Evolutionary conservation across 2,797 vertebrate genomes (phyloP).

Genomic region (Ctenopoma kingsleyae): DNA sequence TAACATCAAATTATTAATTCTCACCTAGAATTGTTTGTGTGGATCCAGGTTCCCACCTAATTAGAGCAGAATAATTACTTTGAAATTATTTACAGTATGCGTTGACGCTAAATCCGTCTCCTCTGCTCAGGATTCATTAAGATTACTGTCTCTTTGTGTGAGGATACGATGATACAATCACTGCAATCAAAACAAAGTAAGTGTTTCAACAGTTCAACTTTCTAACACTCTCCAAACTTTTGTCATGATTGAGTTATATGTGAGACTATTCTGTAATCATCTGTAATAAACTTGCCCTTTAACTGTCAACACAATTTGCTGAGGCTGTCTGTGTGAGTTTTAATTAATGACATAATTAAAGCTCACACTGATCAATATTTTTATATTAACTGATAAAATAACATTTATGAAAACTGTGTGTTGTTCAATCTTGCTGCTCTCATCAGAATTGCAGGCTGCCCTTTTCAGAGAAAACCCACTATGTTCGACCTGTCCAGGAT

Average conservation of each 20-base stretch:
- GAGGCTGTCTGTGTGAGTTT: too few relatives aligned
- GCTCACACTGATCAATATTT: not conserved
- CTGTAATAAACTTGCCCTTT: not conserved
- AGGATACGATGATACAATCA: conserved; percentile 25
- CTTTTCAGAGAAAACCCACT: too few relatives aligned
- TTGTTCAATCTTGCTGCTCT: too few relatives aligned
- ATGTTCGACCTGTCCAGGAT: too few relatives aligned
- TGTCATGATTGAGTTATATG: not conserved
- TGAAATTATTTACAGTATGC: conserved; percentile 64
- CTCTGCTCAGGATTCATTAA: conserved; percentile 64
- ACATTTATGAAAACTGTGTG: too few relatives aligned
- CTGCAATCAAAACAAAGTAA: conserved; percentile 45
- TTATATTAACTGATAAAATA: not conserved
- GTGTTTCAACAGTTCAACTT: conserved; percentile 39
- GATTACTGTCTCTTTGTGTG: conserved; percentile 34
- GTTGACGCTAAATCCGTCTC: conserved; percentile 62
- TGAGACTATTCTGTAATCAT: not conserved
- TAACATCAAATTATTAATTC: conserved; percentile 57
- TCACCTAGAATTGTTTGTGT: conserved; percentile 71
- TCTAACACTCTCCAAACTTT: conserved; percentile 28
- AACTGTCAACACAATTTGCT: not conserved
- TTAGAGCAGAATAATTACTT: conserved; percentile 82
- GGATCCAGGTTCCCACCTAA: conserved; percentile 73
- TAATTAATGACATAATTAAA: conserved; percentile 10
- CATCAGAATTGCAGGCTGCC: too few relatives aligned